These are phyloP conservation scores for Eupelmus urozonus DNA, from an alignment of 2,888 invertebrate species.

Conservation along the genomic window DNA sequence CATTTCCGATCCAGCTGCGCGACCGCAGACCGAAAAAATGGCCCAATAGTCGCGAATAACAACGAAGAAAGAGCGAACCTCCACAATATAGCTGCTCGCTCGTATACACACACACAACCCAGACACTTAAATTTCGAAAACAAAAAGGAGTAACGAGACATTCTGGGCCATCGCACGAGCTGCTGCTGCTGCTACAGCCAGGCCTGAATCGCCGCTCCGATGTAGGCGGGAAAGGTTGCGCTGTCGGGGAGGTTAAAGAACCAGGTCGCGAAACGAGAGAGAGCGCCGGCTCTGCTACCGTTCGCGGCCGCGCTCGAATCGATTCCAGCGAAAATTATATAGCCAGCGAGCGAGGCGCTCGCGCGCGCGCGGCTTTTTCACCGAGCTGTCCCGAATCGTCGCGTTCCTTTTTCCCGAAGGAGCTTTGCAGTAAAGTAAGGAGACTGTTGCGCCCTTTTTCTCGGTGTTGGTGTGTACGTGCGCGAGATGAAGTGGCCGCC, in stretches of 20 bases:
- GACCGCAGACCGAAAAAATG: no score
- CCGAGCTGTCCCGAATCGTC: neutral
- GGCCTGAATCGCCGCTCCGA: neutral
- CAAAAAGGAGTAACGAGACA: neutral
- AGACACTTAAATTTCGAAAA: slow-evolving; percentile 5
- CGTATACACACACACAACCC: neutral
- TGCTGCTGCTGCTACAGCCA: neutral
- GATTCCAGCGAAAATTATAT: slow-evolving; percentile 55
- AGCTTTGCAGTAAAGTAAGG: no score
- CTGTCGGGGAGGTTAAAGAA: slow-evolving; percentile 51
- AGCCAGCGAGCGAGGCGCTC: neutral
- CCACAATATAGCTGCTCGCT: no score
- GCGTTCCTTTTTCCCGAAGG: slow-evolving; percentile 5
- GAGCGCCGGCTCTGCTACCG: neutral
- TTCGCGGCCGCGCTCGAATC: slow-evolving; percentile 28
- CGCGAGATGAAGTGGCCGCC: no score
- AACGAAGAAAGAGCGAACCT: no score
- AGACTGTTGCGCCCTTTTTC: no score
- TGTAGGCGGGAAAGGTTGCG: slow-evolving; percentile 17
- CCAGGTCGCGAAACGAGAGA: slow-evolving; percentile 47
- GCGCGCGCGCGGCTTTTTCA: neutral
- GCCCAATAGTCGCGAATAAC: no score
- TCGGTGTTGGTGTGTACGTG: no score
- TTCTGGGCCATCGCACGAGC: slow-evolving; percentile 13
- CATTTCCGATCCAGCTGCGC: no score